These are phyloP conservation scores for Phymorhynchus buccinoides DNA, from an alignment of 1,140 invertebrate genomes.

Conservation along the genomic window DNA sequence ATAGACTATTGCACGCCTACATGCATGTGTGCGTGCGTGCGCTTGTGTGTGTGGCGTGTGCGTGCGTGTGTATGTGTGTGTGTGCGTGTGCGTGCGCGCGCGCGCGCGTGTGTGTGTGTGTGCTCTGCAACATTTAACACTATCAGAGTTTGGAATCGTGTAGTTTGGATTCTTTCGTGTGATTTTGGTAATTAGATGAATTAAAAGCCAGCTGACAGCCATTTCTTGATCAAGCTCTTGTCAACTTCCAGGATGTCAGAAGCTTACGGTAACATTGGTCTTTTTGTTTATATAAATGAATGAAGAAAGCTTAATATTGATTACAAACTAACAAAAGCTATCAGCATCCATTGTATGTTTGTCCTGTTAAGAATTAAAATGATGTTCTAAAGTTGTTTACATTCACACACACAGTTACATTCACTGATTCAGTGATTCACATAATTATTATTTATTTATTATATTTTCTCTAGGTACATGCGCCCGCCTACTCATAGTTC, in stretches of 20 bases:
- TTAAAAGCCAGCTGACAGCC: conserved; percentile 1
- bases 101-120: too few species aligned
- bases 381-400: neutral
- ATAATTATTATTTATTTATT: neutral
- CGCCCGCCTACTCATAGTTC: too few species aligned
- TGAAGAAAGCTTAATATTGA: neutral
- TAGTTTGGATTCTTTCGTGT: neutral
- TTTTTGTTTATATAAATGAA: neutral
- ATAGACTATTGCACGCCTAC: neutral
- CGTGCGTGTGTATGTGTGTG: too few species aligned
- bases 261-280: neutral
- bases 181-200: neutral
- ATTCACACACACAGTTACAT: neutral
- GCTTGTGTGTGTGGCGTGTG: too few species aligned
- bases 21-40: too few species aligned
- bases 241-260: conserved; percentile 10
- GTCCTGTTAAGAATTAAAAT: neutral
- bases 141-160: neutral
- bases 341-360: neutral
- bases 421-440: neutral
- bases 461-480: too few species aligned
- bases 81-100: too few species aligned
- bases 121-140: neutral
- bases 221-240: neutral
- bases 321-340: neutral